Evolutionary conservation across 1,140 invertebrate genomes (phyloP), one percentile per base, ranked within the genome.

Genomic region (Zaprionus camerounensis): DNA sequence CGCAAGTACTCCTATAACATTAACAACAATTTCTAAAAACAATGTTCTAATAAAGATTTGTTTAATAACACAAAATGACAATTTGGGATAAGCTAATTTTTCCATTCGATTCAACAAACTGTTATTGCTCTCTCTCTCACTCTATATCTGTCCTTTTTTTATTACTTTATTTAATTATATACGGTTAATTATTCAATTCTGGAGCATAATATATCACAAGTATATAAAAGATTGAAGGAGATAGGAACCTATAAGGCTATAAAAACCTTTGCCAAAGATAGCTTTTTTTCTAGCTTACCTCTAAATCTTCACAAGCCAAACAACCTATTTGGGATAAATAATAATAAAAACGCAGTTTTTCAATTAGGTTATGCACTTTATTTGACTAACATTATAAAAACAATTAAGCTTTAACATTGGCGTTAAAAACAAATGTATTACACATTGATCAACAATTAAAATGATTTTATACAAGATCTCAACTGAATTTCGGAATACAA

Each of bases 381-480:
- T 88, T 64, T 64, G 34, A 79, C 84, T 90, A 90, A 87, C 63
- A 78, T 82, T 68, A 87, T 88, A 87, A 90, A 87, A 87, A 87
- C 84, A 87, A 13, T 62, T 70, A 78, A 70, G 74, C 49, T 70
- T 76, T 78, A 87, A 83, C 74, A 38, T 26, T 55, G 64, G 46
- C 65, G 77, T 71, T 87, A 72, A 87, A 81, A 87, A 88, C 68
- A 87, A 58, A 56, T 73, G 80, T 38, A 76, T 82, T 88, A 88
- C 81, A 88, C 81, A 87, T 87, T 87, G 84, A 87, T 88, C 84
- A 84, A 88, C 84, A 88, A 88, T 84, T 75, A 81, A 88, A 83
- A 85, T 46, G 76, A 58, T 57, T 36, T 66, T 71, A 71, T 74
- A 86, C 62, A 75, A 55, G 67, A 65, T 28, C 36, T 34, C 51